phyloP scores from a whole-genome alignment of 2,797 vertebrate genomes.

The Meda fulgida region DNA sequence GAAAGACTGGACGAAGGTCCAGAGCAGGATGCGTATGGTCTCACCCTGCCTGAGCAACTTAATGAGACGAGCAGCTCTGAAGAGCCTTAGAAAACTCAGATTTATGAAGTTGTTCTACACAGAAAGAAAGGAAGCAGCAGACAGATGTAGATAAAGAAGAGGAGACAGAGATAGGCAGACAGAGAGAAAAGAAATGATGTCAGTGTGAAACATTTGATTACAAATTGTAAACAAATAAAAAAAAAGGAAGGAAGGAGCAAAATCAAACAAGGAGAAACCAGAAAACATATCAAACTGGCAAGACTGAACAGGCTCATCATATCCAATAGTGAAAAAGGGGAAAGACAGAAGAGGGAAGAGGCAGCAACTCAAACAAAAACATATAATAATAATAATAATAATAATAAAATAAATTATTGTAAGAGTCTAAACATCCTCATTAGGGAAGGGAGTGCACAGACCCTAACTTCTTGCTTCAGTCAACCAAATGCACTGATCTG shows the following conservation, averaged over 20 bases:
- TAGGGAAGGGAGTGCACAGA: conserved; percentile 65
- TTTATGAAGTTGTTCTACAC: conserved; percentile 95
- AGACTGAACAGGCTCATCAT: conserved; percentile 63
- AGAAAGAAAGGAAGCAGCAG: neutral
- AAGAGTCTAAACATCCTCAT: conserved; percentile 52
- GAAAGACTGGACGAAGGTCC: conserved; percentile 97
- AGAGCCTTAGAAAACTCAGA: conserved; percentile 95
- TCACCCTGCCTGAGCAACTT: conserved; percentile 95
- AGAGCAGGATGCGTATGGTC: conserved; percentile 95
- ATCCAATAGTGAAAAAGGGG: conserved; percentile 45
- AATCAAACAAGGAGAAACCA: conserved; percentile 32
- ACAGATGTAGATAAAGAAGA: conserved; percentile 27
- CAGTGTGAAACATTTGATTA: conserved; percentile 9
- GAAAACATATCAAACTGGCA: conserved; percentile 48
- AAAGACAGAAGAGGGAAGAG: conserved; percentile 43
- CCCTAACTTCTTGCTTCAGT: conserved; percentile 57
- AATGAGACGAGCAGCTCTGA: conserved; percentile 96
- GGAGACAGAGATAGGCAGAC: conserved; percentile 44
- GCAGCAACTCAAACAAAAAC: conserved; percentile 55
- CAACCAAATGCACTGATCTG: conserved; percentile 93
- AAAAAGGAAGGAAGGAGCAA: conserved; percentile 17
- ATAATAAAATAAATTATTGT: conserved; percentile 27
- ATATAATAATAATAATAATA: conserved; percentile 7
- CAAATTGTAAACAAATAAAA: conserved; percentile 13
- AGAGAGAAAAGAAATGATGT: conserved; percentile 16